Percentiles rank a stretch among this genome's conserved stretches.
phyloP scores from a whole-genome alignment of 2,113 vertebrate species.

The Nothobranchius kuhntae region DNA sequence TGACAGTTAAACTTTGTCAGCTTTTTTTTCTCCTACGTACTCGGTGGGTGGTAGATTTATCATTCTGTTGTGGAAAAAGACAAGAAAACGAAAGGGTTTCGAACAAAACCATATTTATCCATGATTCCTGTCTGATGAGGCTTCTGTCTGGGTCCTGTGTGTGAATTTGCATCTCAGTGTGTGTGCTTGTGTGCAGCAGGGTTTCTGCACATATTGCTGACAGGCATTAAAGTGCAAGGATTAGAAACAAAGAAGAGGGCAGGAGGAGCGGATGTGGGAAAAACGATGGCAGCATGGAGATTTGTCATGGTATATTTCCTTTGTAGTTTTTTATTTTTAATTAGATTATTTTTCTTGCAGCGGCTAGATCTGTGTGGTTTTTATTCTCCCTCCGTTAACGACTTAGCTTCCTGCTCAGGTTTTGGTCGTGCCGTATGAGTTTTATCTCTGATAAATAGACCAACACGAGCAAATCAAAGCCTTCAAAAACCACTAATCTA shows the following conservation, averaged over 20 bases:
- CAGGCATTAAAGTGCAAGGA: conserved; percentile 48
- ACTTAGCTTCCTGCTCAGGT: conserved; percentile 33
- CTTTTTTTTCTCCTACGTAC: background rate
- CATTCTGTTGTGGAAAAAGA: conserved; percentile 21
- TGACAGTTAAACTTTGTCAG: conserved; percentile 28
- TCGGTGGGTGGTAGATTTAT: conserved; percentile 34
- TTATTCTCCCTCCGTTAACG: conserved; percentile 42
- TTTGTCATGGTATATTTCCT: conserved; percentile 40
- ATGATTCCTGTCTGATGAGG: conserved; percentile 14
- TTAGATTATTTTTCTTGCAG: conserved; percentile 32
- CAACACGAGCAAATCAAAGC: conserved; percentile 44
- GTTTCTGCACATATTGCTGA: conserved; percentile 60
- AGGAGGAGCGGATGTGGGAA: conserved; percentile 7
- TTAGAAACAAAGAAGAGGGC: conserved; percentile 35
- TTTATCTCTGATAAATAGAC: conserved; percentile 54
- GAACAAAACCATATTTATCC: conserved; percentile 12
- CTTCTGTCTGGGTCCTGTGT: conserved; percentile 13
- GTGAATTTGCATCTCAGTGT: background rate
- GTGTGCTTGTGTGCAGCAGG: conserved; percentile 52
- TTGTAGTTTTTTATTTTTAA: conserved; percentile 43
- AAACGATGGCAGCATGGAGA: conserved; percentile 24
- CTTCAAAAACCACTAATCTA: conserved; percentile 27
- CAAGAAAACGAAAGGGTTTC: background rate
- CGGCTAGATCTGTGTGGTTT: conserved; percentile 32
- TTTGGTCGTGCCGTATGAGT: conserved; percentile 29